Evolutionary conservation across 2,888 invertebrate genomes (phyloP), one percentile per base, ranked within the genome.

Genomic region (Nymphalis c-album): DNA sequence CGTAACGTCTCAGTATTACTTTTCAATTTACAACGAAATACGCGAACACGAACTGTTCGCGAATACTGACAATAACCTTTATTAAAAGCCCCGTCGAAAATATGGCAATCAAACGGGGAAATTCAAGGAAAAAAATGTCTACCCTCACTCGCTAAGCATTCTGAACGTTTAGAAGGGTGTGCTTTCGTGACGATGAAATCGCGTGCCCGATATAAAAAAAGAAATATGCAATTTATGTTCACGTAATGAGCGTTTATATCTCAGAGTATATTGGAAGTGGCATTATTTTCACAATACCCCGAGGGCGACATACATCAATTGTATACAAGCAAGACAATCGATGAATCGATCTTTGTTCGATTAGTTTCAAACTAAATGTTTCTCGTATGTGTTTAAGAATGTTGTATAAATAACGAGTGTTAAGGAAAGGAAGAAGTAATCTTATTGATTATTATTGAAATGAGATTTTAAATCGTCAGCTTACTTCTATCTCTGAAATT

Each of bases 181-280:
- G 71, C 74, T 79, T 87, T 80, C 89, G 89, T 89, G 88, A 82
- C 84, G 81, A 59, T 85, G 82, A 84, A 85, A 85, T 87, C 79
- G 81, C 85, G 83, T 83, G 85, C 78, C 78, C 81, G 80, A 84
- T 86, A 71, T 67, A 71, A 83, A 85, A 86, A 85, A 82, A 84
- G 86, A 31, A 26, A 26, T 26, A 13, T 75, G 77, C 80, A 82
- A 85, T 86, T 87, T 86, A 86, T 80, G 84, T 83, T 82, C 81
- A 74, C 81, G 81, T 86, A 87, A 86, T 82, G 81, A 81, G 78
- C 82, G 81, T 40, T 26, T 18, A 35, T n/a, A 57, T 57, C 18
- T 40, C 16, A 10, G 40, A 40, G 35, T 18, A n/a, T 40, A 40
- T 40, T 57, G 13, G 18, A 57, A 35, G 18, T 57, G 57, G 35